Conservation (phyloP, 2,888 invertebrate genomes). For the Priocnemis perturbator region DNA sequence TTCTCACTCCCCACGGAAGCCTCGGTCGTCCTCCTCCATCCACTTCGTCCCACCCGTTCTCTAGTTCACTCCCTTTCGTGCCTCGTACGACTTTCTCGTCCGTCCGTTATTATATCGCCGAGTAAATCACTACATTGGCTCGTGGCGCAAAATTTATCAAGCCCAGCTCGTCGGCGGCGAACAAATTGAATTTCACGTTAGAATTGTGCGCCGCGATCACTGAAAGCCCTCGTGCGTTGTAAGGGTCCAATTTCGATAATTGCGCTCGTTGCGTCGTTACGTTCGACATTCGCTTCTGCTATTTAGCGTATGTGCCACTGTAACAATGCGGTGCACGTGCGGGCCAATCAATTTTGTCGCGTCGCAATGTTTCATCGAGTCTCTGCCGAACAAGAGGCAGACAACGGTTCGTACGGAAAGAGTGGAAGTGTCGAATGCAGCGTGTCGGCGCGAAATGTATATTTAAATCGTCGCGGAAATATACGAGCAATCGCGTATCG, state of each 20-base stretch:
- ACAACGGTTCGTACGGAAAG: too few species aligned
- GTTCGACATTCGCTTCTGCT: too few species aligned
- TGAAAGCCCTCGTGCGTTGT: not conserved
- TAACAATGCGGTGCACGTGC: constrained; percentile 6
- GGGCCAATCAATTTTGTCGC: not conserved
- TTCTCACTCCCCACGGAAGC: constrained; percentile 46
- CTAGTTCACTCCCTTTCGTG: constrained; percentile 13
- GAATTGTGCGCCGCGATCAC: not conserved
- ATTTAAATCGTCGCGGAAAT: constrained; percentile 29
- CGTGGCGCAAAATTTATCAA: constrained; percentile 7
- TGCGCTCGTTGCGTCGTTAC: too few species aligned
- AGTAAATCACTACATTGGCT: constrained; percentile 51
- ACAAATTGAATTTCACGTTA: constrained; percentile 10
- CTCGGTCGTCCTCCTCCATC: constrained; percentile 32
- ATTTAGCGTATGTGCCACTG: too few species aligned
- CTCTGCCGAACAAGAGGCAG: too few species aligned
- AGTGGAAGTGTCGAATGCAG: too few species aligned
- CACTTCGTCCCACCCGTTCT: not conserved
- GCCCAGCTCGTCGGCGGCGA: constrained; percentile 1
- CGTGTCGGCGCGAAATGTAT: constrained; percentile 9
- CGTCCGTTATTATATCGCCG: constrained; percentile 45
- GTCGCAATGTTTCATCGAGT: too few species aligned
- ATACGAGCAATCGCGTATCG: constrained; percentile 18
- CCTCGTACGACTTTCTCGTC: not conserved
- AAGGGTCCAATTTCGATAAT: too few species aligned